Evolutionary conservation across 2,797 vertebrate genomes (phyloP).

Genomic region (Salmo trutta): DNA sequence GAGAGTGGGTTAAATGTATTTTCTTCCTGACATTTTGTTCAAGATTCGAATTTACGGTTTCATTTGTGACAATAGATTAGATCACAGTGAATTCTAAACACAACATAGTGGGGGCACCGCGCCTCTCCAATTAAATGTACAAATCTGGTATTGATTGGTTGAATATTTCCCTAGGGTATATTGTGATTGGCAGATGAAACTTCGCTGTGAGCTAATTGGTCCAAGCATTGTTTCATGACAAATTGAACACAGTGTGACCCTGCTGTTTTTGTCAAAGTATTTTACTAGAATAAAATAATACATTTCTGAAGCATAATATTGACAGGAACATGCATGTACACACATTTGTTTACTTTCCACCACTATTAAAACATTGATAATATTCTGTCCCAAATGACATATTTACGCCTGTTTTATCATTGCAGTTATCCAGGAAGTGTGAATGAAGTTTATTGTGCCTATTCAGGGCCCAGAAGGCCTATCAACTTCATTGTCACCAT

Average conservation of each 20-base stretch:
- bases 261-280: not conserved
- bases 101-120: not conserved
- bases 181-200: not conserved
- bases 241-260: not conserved
- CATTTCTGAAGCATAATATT: not conserved
- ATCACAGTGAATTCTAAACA: not conserved
- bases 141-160: not conserved
- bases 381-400: not conserved
- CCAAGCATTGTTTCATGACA: not conserved
- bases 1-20: not conserved
- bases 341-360: not conserved
- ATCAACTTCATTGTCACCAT: conserved; percentile 57
- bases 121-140: not conserved
- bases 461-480: conserved; percentile 12
- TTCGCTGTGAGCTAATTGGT: conserved; percentile 2
- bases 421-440: conserved; percentile 22
- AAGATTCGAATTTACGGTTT: not conserved
- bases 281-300: not conserved
- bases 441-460: conserved; percentile 23
- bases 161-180: not conserved
- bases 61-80: conserved; percentile 5
- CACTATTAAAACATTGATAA: not conserved
- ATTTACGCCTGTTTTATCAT: not conserved
- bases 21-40: not conserved
- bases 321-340: not conserved